Evolutionary conservation across 2,113 vertebrate genomes (phyloP).

Genomic region (Micronycteris hirsuta): DNA sequence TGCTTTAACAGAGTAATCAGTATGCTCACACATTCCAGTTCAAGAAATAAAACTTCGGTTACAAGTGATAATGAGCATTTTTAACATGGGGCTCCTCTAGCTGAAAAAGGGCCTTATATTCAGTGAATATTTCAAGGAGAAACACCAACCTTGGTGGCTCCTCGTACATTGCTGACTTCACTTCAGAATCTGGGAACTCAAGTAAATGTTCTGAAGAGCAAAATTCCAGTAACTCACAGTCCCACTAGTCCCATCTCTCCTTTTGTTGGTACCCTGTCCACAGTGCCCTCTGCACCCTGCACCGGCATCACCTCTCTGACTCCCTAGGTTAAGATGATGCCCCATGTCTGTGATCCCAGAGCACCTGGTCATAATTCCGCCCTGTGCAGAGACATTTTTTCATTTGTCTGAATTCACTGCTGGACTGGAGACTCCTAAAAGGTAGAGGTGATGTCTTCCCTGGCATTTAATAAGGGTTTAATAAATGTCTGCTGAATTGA

Average conservation of each 20-base stretch:
- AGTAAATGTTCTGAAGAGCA: neutral
- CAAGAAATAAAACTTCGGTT: neutral
- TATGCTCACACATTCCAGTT: neutral
- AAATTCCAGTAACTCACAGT: neutral
- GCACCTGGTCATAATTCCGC: neutral
- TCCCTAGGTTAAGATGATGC: neutral
- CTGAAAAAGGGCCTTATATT: neutral
- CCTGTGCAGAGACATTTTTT: neutral
- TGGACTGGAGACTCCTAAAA: neutral
- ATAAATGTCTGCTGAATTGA: neutral
- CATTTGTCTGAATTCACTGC: neutral
- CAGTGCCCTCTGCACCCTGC: neutral
- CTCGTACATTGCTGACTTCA: neutral
- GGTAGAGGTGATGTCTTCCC: neutral
- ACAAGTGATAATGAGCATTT: neutral
- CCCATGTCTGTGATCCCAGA: neutral
- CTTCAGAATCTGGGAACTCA: neutral
- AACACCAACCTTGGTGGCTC: neutral
- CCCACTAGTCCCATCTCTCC: neutral
- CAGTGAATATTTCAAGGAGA: neutral
- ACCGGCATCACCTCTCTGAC: neutral
- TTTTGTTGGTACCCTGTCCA: neutral
- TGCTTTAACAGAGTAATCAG: neutral
- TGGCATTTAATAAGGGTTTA: neutral
- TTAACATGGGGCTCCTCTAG: neutral